Conservation (phyloP, 2,888 invertebrate species). For the Torymus texanus region DNA sequence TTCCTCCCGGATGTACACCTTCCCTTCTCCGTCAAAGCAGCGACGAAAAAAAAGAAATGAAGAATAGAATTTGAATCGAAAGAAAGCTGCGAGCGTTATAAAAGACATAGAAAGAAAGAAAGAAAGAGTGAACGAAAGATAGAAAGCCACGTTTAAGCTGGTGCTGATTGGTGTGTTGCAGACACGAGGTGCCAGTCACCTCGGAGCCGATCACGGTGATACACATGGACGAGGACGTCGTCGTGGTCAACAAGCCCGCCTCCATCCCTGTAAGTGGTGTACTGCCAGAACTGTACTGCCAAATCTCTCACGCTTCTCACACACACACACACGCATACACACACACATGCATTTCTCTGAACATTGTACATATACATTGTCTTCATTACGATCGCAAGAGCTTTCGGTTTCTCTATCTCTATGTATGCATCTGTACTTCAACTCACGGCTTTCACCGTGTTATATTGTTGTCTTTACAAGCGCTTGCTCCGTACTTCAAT, state of each 20-base stretch:
- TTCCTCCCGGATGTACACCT: too few relatives aligned
- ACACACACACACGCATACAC: too few relatives aligned
- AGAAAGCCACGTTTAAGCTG: slow-evolving; percentile 74
- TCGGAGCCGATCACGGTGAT: slow-evolving; percentile 97
- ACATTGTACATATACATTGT: too few relatives aligned
- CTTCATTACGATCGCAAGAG: too few relatives aligned
- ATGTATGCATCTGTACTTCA: too few relatives aligned
- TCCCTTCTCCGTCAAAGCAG: too few relatives aligned
- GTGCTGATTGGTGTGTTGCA: slow-evolving; percentile 80
- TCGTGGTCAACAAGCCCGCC: slow-evolving; percentile 99
- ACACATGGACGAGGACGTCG: slow-evolving; percentile 98
- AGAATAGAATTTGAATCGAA: slow-evolving; percentile 41
- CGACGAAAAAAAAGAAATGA: background rate
- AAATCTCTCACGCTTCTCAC: slow-evolving; percentile 58
- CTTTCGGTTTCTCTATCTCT: too few relatives aligned
- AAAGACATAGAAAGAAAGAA: slow-evolving; percentile 15
- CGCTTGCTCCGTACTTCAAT: too few relatives aligned
- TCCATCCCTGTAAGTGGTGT: slow-evolving; percentile 99
- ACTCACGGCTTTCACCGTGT: too few relatives aligned
- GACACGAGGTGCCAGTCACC: slow-evolving; percentile 99
- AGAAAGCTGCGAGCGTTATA: slow-evolving; percentile 26
- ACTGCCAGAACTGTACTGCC: slow-evolving; percentile 78
- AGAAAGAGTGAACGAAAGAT: slow-evolving; percentile 50
- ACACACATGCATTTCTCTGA: too few relatives aligned
- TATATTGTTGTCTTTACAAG: too few relatives aligned